Evolutionary conservation across 2,888 invertebrate species (phyloP), one percentile per base, ranked within the genome.

Genomic region (Phlogophora meticulosa): DNA sequence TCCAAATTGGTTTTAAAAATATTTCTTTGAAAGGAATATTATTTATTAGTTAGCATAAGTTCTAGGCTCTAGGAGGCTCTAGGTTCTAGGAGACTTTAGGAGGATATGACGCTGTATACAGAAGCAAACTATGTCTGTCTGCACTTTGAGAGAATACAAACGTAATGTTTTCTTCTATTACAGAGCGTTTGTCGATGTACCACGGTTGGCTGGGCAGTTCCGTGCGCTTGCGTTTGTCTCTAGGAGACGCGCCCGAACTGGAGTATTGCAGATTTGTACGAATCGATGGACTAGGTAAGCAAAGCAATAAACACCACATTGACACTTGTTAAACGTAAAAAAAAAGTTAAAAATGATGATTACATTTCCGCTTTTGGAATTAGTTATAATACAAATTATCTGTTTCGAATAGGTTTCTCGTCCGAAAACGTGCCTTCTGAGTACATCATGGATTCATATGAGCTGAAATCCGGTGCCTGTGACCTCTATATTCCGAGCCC

Each of bases 221-320:
- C 11, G 20, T 90, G 65, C 38, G 65, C 0, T 74, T 93, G 0
- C 68, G 83, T 20, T 89, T 81, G 0, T n/a, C 53, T 0, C 81
- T 91, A 1, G 68, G 84, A 56, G 62, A 78, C 1, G 15, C 46
- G 0, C 85, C 86, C 1, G n/a, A 60, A 0, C 69, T 94, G 4
- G 93, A 93, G 1, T 94, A 94, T 85, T 94, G 94, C 85, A 86
- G 94, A 80, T 94, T 91, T 65, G 91, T 94, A 10, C 90, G 93
- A 48, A 90, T 85, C 55, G 93, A 94, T 34, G 94, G 94, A 28
- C 58, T 85, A 5, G 94, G 94, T 94, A 66, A 87, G 83, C 61
- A 28, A 38, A 40, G 10, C 1, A 28, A 32, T 15, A 7, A 11
- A 13, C 1, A 15, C 11, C 7, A 0, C 13, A 11, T 20, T n/a